Conservation (phyloP, 2,888 invertebrate species). For the Stenurella melanura region DNA sequence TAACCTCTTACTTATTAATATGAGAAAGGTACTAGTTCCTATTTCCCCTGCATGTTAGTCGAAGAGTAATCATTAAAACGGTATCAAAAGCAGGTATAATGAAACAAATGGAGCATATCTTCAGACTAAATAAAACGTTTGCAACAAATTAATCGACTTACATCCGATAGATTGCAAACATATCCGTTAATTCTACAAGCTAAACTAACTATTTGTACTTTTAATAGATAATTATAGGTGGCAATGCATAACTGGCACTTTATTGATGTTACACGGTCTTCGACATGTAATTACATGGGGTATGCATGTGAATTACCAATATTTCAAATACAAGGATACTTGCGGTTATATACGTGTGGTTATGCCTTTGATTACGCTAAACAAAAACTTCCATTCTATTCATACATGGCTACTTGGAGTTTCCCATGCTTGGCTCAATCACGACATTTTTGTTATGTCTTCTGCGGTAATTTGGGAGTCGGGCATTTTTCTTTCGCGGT, state of each 20-base stretch:
- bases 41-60: not conserved
- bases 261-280: conserved; percentile 23
- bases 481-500: not conserved
- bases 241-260: conserved; percentile 53
- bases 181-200: conserved; percentile 8
- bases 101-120: conserved; percentile 34
- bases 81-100: conserved; percentile 3
- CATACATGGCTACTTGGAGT: conserved; percentile 15
- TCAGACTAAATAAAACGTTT: conserved; percentile 13
- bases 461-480: not conserved
- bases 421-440: conserved; percentile 17
- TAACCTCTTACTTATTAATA: no score
- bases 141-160: conserved; percentile 10
- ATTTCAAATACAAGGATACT: conserved; percentile 14
- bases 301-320: conserved; percentile 37
- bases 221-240: conserved; percentile 61
- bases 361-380: conserved; percentile 9
- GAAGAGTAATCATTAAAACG: conserved; percentile 10
- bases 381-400: conserved; percentile 7
- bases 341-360: conserved; percentile 1
- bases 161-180: conserved; percentile 20
- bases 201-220: conserved; percentile 56
- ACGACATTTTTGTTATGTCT: conserved; percentile 18
- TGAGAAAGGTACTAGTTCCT: not conserved
- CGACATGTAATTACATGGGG: conserved; percentile 45